These are phyloP conservation scores for Eurystomus gularis DNA, from an alignment of 2,113 vertebrate genomes.

Conservation along the genomic window DNA sequence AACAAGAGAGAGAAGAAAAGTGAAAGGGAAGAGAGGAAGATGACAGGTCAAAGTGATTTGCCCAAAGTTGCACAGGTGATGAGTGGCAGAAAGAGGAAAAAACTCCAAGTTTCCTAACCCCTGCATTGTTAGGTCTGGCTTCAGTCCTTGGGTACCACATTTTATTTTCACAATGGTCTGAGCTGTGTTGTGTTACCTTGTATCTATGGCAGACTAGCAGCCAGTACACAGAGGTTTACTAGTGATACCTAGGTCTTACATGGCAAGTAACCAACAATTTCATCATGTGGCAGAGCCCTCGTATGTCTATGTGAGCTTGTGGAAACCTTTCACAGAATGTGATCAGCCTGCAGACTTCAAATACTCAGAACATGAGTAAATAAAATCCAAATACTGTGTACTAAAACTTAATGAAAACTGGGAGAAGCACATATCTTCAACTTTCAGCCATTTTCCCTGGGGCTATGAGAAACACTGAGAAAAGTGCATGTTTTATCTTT, in stretches of 20 bases:
- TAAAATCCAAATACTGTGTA: neutral
- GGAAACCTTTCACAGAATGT: neutral
- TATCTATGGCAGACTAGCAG: neutral
- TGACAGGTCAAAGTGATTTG: neutral
- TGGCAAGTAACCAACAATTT: neutral
- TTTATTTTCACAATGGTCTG: neutral
- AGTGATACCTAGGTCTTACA: neutral
- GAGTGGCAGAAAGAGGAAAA: neutral
- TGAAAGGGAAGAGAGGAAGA: neutral
- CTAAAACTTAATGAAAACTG: neutral
- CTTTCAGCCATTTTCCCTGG: neutral
- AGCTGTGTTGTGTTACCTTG: neutral
- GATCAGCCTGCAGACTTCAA: neutral
- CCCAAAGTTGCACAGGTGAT: neutral
- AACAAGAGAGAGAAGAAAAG: neutral
- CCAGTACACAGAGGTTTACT: neutral
- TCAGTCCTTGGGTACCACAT: neutral
- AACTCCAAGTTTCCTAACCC: neutral
- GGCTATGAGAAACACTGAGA: neutral
- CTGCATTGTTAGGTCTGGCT: neutral
- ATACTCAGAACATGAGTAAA: neutral
- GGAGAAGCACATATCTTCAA: neutral
- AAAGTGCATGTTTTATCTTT: neutral
- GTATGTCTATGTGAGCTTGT: neutral
- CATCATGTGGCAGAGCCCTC: neutral